These are phyloP conservation scores for Fregata magnificens DNA, from an alignment of 2,113 vertebrate species.

Conservation along the genomic window DNA sequence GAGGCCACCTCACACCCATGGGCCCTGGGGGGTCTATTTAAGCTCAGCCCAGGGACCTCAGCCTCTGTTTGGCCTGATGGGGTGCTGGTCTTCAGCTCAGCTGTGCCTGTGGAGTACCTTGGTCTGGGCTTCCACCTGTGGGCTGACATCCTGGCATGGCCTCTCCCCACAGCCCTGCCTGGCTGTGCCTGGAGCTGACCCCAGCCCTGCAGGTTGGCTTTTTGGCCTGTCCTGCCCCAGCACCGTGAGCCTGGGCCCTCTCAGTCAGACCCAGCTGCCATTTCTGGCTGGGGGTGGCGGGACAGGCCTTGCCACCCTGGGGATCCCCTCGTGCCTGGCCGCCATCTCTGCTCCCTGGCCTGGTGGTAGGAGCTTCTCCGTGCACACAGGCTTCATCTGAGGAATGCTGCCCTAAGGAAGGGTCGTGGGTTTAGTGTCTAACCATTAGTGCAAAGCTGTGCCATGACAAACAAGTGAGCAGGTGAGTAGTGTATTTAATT, in stretches of 20 bases:
- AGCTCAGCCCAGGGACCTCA: background rate
- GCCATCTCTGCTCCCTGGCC: too few relatives aligned
- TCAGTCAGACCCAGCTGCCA: rapidly evolving
- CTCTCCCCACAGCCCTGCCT: background rate
- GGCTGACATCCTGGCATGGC: background rate
- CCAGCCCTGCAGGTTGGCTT: background rate
- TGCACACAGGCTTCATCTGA: rapidly evolving
- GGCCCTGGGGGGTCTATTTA: background rate
- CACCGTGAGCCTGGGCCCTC: background rate
- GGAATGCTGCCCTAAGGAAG: background rate
- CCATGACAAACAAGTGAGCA: background rate
- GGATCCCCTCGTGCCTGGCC: too few relatives aligned
- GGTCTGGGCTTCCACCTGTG: background rate
- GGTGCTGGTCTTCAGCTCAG: background rate
- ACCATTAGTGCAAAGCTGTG: background rate
- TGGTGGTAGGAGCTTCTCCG: background rate
- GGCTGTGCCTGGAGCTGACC: background rate
- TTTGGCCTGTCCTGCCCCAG: background rate
- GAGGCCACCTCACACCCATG: rapidly evolving
- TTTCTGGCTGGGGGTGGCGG: rapidly evolving
- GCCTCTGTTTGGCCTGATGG: background rate
- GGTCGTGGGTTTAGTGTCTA: background rate
- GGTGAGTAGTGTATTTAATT: background rate
- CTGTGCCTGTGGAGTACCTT: background rate
- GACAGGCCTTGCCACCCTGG: background rate